Evolutionary conservation across 2,888 invertebrate genomes (phyloP).

Genomic region (Protonemura montana): DNA sequence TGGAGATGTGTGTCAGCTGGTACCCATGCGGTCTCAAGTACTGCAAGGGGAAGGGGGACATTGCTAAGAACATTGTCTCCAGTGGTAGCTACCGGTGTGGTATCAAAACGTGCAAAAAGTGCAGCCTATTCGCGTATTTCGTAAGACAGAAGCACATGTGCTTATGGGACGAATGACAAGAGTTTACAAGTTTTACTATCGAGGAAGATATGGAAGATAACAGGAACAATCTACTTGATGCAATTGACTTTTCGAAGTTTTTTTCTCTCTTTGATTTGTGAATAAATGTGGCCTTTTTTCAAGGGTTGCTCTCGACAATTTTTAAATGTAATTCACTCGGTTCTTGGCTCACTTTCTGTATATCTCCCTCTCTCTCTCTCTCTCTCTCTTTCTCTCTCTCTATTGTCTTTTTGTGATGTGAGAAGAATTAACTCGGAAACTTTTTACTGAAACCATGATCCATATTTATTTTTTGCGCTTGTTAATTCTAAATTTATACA

Average conservation of each 20-base stretch:
- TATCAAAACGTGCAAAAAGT: constrained; percentile 93
- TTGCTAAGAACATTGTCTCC: constrained; percentile 63
- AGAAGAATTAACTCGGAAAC: background rate
- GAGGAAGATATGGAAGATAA: background rate
- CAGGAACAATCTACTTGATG: background rate
- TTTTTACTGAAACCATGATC: background rate
- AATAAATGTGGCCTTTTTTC: constrained; percentile 33
- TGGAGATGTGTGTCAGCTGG: constrained; percentile 93
- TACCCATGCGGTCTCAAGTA: constrained; percentile 96
- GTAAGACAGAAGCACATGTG: constrained; percentile 84
- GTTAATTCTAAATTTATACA: background rate
- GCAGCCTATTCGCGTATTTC: constrained; percentile 87
- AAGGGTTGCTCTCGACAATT: background rate
- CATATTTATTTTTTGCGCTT: background rate
- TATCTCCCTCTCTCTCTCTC: background rate
- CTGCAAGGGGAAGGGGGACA: constrained; percentile 81
- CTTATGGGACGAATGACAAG: constrained; percentile 78
- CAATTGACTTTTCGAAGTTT: background rate
- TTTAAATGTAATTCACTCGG: background rate
- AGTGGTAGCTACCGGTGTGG: constrained; percentile 86
- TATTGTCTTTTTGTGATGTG: background rate
- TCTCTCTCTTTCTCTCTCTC: background rate
- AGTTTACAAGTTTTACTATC: background rate
- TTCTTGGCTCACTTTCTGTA: background rate
- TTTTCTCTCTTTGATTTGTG: constrained; percentile 16